Evolutionary conservation across 2,797 vertebrate species (phyloP).

Genomic region (Chaetophractus vellerosus): DNA sequence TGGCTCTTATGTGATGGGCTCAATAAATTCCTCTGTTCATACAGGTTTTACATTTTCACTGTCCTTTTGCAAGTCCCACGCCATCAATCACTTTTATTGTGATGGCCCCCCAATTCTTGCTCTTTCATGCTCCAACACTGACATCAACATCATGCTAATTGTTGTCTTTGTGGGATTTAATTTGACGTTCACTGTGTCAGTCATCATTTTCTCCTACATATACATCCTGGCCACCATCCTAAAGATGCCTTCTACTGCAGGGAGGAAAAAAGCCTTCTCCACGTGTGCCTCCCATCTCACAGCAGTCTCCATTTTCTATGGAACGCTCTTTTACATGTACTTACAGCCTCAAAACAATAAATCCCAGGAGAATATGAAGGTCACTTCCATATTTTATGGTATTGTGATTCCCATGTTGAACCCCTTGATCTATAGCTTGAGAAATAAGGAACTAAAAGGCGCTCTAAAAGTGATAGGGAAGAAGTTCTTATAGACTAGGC

Average conservation of each 20-base stretch:
- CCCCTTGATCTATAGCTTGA: slow-evolving; percentile 74
- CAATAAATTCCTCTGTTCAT: slow-evolving; percentile 70
- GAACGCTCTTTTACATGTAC: too few species aligned
- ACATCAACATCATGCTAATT: not conserved
- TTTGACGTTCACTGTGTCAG: not conserved
- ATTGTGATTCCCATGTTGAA: slow-evolving; percentile 77
- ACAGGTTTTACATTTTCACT: slow-evolving; percentile 60
- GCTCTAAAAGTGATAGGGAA: not conserved
- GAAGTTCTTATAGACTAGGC: not conserved
- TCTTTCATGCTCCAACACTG: too few species aligned
- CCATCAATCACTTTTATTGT: slow-evolving; percentile 32
- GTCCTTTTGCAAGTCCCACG: not conserved
- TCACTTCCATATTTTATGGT: slow-evolving; percentile 68
- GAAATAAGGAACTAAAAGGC: slow-evolving; percentile 77
- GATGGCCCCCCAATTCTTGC: not conserved
- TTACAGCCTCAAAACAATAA: not conserved
- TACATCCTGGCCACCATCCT: not conserved
- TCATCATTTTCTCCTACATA: not conserved
- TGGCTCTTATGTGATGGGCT: slow-evolving; percentile 58
- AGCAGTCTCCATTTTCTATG: too few species aligned
- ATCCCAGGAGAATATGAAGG: slow-evolving; percentile 71
- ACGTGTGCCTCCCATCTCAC: too few species aligned
- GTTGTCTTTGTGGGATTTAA: not conserved
- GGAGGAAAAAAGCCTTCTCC: too few species aligned
- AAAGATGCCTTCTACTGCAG: not conserved